Evolutionary conservation across 92 coral and sea anemone genomes (phyloP), one percentile per base, ranked within the genome.

Genomic region (Epizoanthus ramosus): DNA sequence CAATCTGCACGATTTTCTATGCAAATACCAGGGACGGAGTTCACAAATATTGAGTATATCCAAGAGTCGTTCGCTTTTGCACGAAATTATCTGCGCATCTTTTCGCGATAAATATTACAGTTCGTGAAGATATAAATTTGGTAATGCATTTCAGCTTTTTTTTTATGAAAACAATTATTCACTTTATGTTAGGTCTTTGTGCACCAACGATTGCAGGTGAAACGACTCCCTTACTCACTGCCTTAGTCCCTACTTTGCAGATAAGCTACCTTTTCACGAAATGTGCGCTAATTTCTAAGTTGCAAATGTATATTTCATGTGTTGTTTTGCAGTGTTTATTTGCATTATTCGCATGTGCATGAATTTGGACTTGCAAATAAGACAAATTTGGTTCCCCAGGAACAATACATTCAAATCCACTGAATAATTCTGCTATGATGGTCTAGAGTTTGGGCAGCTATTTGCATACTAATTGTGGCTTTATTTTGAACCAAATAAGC

Each of bases 391-490:
- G 56, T 14, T 41, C 7, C 43, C 57, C 82, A 59, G 47, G 41
- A 15, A 4, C 33, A 60, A 18, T 61, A 28, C 31, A 37, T 77
- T 76, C 23, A 43, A 43, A 41, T 23, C 23, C 35, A 61, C 15
- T 77, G 17, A 24, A 6, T 39, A 60, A 53, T 77, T 68, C 82
- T 60, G 45, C 43, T 57, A 3, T 21, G 33, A 21, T 4, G 61
- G 68, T 75, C 69, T 47, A 33, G 81, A 56, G 52, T 47, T 77
- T 39, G 54, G 50, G 37, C 56, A 60, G 57, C 37, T 19, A 39
- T 77, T 60, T 77, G 82, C 82, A 77, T 77, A 63, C 70, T 63
- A 61, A 77, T 77, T 31, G 63, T 65, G 28, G 18, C 15, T 63
- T 77, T 9, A 50, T 50, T 50, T 50, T 50, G 54, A 50, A 50